Percentiles rank a stretch among this genome's conserved stretches.
Evolutionary conservation across 2,888 invertebrate genomes (phyloP).

Genomic region (Branchinecta sandiegonensis): DNA sequence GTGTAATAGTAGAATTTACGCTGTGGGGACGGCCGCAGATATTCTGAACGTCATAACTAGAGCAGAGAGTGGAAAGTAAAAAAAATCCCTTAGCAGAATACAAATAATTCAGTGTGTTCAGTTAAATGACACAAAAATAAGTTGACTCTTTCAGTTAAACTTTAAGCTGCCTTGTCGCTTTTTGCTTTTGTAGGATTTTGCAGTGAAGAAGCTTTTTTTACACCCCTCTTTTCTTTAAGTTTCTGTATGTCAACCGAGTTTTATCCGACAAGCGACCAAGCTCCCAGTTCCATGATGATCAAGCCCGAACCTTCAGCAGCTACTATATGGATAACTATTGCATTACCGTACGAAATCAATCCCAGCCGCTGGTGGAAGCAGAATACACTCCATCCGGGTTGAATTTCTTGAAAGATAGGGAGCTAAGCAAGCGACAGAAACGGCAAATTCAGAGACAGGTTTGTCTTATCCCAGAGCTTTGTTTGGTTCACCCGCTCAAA

Average conservation of each 20-base stretch:
- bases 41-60: too few species aligned
- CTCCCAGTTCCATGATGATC: neutral
- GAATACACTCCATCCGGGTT: neutral
- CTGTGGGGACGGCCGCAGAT: too few species aligned
- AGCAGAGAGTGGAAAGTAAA: too few species aligned
- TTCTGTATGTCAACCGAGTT: neutral
- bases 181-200: too few species aligned
- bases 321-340: neutral
- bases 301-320: neutral
- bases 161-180: too few species aligned
- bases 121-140: too few species aligned
- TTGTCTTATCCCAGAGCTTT: slow-evolving; percentile 18
- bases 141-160: too few species aligned
- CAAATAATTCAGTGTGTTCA: too few species aligned
- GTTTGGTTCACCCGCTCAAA: slow-evolving; percentile 18
- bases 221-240: neutral
- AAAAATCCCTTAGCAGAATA: too few species aligned
- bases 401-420: neutral
- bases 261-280: neutral
- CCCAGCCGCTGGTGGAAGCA: neutral
- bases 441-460: too few species aligned
- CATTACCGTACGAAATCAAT: neutral
- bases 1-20: too few species aligned
- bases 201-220: neutral
- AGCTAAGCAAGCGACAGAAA: neutral